Conservation (phyloP, 2,888 invertebrate species). For the Drosophila prolongata region DNA sequence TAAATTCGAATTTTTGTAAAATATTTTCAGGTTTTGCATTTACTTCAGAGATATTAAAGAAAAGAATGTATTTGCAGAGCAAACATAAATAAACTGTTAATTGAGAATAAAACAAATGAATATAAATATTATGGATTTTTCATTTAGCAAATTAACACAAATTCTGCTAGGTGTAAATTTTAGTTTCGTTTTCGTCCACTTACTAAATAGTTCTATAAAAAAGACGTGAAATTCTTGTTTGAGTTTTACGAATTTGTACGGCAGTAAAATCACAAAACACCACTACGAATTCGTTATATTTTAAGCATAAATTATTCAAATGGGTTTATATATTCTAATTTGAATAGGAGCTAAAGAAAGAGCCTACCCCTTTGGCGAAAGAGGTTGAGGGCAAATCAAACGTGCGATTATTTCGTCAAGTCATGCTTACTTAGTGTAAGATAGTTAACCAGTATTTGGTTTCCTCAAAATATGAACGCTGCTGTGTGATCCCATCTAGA, state of each 20-base stretch:
- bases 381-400: constrained; percentile 1
- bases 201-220: constrained; percentile 3
- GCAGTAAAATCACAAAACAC: constrained; percentile 3
- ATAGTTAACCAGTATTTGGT: constrained; percentile 26
- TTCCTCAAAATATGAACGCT: constrained; percentile 15
- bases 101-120: background rate
- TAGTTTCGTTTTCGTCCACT: background rate
- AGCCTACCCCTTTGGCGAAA: background rate
- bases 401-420: constrained; percentile 1
- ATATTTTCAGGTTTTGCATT: no score
- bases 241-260: background rate
- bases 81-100: background rate
- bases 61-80: no score
- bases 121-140: background rate
- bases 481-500: constrained; percentile 28
- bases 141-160: background rate
- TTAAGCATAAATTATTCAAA: constrained; percentile 9
- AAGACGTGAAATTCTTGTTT: constrained; percentile 13
- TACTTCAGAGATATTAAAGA: no score
- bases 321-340: constrained; percentile 13
- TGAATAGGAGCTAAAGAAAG: constrained; percentile 4
- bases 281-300: constrained; percentile 10
- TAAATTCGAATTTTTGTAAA: no score
- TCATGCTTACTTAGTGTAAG: constrained; percentile 28
- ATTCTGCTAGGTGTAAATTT: background rate